Base-by-base conservation (phyloP, 2,888 invertebrate genomes). In the Hypomecis atomaria region DNA sequence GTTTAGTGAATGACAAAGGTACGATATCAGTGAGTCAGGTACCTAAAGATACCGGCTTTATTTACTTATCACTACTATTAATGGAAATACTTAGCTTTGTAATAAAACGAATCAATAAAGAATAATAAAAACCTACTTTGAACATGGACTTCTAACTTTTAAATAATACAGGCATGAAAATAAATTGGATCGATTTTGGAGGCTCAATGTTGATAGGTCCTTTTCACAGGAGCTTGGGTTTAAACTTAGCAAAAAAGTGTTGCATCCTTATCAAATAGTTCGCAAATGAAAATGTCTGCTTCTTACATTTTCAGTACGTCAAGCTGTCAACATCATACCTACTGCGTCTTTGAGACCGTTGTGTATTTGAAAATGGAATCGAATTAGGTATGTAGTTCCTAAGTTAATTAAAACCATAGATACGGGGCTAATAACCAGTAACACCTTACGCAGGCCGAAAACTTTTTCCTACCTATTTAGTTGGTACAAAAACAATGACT, bases 1-100 rank as follows among this genome's bases (percentile, higher is more conserved):
- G 34, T 38, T 33, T 61, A 38, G 42, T 52, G 23, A 59, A 37
- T 49, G 62, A 49, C 59, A 62, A 58, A 65, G 54, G 66, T 62
- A 69, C 48, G 65, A 73, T 48, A 48, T 78, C 75, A 71, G 67
- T 82, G 83, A 83, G 67, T 82, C 82, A 83, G 76, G 72, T 63
- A 58, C 53, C 74, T 47, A 52, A 67, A 64, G 62, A 63, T 59
- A 60, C 37, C 11, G 56, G 43, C 11, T 13, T 7, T 47, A 11
- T 57, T 54, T n/a, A n/a, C 40, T 52, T 62, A 45, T 62, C 55
- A 62, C 36, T 33, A 38, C 13, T 34, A 56, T 56, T 13, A 47
- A 23, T 44, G 33, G 6, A 56, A 38, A 34, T 53, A 56, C 45
- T 50, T 37, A 50, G 10, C 37, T 6, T 55, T 36, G 36, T 48